A percentile compares a stretch with the other conserved stretches of the same genome.
These are phyloP conservation scores for Bombus terrestris DNA, from an alignment of 1,140 invertebrate genomes.

Conservation along the genomic window DNA sequence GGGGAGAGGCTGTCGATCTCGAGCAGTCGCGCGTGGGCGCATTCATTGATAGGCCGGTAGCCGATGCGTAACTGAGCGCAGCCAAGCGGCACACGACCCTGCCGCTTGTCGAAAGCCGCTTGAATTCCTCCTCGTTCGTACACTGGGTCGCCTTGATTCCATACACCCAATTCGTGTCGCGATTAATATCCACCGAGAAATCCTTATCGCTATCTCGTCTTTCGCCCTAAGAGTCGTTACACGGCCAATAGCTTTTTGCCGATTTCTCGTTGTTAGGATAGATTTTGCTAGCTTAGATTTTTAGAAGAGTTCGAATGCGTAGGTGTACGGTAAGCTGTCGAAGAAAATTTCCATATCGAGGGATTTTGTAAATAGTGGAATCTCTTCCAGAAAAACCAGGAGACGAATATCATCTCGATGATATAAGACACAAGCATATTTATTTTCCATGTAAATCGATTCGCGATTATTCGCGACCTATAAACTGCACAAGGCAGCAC, in stretches of 20 bases:
- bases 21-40: constrained; percentile 62
- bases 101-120: constrained; percentile 21
- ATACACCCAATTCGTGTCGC: background rate
- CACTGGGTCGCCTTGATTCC: constrained; percentile 35
- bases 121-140: constrained; percentile 16
- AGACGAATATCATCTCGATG: too few relatives aligned
- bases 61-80: constrained; percentile 67
- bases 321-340: too few relatives aligned
- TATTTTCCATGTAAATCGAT: too few relatives aligned
- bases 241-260: background rate
- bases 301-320: too few relatives aligned
- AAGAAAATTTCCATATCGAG: too few relatives aligned
- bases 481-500: background rate
- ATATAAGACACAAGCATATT: too few relatives aligned
- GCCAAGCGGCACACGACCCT: constrained; percentile 41
- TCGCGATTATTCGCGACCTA: background rate
- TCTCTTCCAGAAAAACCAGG: too few relatives aligned
- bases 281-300: too few relatives aligned
- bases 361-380: too few relatives aligned
- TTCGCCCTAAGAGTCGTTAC: background rate
- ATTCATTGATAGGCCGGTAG: constrained; percentile 69
- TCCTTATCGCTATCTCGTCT: background rate
- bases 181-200: constrained; percentile 31
- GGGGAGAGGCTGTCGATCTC: constrained; percentile 61
- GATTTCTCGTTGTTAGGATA: background rate